Conservation (phyloP, 2,113 vertebrate species). For the Rhegmatorhina hoffmannsi region DNA sequence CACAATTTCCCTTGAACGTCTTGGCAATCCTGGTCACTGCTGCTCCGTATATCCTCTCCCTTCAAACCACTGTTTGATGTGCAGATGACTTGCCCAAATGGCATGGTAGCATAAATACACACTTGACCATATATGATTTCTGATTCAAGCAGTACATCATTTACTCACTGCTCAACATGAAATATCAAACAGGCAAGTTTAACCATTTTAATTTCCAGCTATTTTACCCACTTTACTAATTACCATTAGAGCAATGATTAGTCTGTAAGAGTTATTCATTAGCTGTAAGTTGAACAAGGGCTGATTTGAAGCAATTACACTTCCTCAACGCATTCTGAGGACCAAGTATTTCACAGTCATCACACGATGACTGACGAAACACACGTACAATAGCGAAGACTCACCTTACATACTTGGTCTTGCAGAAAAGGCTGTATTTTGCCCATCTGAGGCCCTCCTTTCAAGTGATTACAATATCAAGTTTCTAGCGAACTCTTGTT, state of each 20-base stretch:
- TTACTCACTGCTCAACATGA: background rate
- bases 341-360: background rate
- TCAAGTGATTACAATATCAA: background rate
- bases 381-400: background rate
- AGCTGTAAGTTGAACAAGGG: background rate
- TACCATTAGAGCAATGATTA: slow-evolving; percentile 21
- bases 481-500: background rate
- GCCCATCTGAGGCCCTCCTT: background rate
- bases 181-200: background rate
- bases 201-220: slow-evolving; percentile 35
- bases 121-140: background rate
- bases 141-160: background rate
- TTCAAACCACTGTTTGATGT: background rate
- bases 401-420: background rate
- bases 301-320: slow-evolving; percentile 13
- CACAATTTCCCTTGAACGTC: background rate
- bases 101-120: background rate
- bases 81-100: background rate
- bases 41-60: background rate
- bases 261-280: slow-evolving; percentile 39
- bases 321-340: background rate
- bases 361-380: background rate
- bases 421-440: background rate
- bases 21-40: background rate
- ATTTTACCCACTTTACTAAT: slow-evolving; percentile 32